Conservation (phyloP, 1,140 invertebrate species). For the Cryptotermes secundus region DNA sequence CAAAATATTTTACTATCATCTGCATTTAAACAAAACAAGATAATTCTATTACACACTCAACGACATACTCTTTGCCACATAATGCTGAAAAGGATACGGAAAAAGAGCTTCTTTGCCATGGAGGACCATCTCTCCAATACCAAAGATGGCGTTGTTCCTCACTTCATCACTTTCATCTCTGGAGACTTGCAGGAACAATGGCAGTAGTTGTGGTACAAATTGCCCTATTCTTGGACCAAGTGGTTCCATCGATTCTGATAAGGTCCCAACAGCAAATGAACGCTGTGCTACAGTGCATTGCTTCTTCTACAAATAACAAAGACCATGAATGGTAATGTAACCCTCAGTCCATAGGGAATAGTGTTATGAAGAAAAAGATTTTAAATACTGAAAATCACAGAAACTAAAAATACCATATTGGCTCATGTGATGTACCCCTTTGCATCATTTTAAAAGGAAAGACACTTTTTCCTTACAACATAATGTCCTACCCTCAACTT, state of each 20-base stretch:
- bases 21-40: too few species aligned
- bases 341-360: too few species aligned
- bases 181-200: constrained; percentile 60
- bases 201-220: constrained; percentile 62
- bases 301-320: constrained; percentile 53
- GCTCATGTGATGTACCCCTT: too few species aligned
- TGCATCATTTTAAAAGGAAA: too few species aligned
- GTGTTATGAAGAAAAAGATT: too few species aligned
- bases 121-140: constrained; percentile 69
- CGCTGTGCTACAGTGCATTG: constrained; percentile 60
- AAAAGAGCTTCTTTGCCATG: constrained; percentile 61
- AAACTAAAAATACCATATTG: too few species aligned
- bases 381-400: too few species aligned
- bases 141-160: constrained; percentile 75
- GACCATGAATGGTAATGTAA: too few species aligned
- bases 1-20: too few species aligned
- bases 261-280: constrained; percentile 69
- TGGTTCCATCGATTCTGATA: constrained; percentile 69
- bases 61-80: neutral
- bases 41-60: neutral
- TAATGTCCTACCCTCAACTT: too few species aligned
- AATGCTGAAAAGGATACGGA: constrained; percentile 53
- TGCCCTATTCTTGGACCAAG: constrained; percentile 55
- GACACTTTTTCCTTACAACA: too few species aligned
- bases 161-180: constrained; percentile 68